These are phyloP conservation scores for Elephas maximus DNA, from an alignment of 2,113 vertebrate species.

Conservation along the genomic window DNA sequence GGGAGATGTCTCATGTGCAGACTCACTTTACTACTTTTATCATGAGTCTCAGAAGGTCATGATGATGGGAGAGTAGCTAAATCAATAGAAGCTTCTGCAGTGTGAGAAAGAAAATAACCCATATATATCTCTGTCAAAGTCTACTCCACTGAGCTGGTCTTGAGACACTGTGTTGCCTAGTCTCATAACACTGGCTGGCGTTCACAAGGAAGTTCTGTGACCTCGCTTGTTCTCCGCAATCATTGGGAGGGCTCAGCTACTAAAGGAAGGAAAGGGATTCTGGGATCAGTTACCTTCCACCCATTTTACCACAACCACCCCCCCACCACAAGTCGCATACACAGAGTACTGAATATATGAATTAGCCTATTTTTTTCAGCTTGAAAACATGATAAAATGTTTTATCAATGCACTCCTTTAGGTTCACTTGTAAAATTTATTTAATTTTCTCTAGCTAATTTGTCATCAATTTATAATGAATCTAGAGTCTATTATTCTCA, in stretches of 20 bases:
- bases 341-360: neutral
- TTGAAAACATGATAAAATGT: neutral
- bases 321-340: neutral
- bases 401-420: neutral
- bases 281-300: neutral
- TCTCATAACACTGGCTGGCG: neutral
- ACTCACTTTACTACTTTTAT: neutral
- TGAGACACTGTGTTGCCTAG: neutral
- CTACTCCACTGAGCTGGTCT: neutral
- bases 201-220: neutral
- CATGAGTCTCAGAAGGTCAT: neutral
- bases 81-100: neutral
- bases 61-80: neutral
- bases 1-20: neutral
- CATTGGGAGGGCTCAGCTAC: neutral
- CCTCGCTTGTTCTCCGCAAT: neutral
- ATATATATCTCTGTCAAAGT: neutral
- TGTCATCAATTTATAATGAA: constrained; percentile 31
- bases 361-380: neutral
- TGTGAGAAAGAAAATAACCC: neutral
- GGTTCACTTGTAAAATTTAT: constrained; percentile 12
- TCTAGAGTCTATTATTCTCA: neutral
- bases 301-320: neutral
- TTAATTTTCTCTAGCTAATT: constrained; percentile 27
- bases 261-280: neutral